Conservation (phyloP, 2,797 vertebrate genomes). For the Sebastiscus albofasciatus region DNA sequence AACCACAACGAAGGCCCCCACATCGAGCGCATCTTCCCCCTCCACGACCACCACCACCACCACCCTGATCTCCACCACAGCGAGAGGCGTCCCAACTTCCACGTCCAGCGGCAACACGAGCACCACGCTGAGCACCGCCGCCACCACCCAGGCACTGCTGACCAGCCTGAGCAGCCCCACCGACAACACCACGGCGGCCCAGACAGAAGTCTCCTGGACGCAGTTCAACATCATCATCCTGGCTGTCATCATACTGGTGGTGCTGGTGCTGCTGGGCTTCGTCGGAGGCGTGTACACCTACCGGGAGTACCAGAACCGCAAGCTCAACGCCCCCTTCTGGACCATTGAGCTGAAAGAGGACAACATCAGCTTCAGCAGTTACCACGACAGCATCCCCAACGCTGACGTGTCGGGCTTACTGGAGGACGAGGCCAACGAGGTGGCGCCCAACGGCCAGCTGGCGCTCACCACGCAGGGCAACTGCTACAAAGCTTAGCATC, state of each 20-base stretch:
- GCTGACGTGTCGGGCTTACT: conserved; percentile 93
- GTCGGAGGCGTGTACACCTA: conserved; percentile 95
- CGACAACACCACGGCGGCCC: conserved; percentile 88
- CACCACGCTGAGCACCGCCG: conserved; percentile 72
- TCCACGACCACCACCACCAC: conserved; percentile 63
- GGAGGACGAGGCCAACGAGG: conserved; percentile 93
- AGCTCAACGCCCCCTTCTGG: conserved; percentile 98
- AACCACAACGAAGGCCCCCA: conserved; percentile 48
- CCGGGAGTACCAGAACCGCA: conserved; percentile 96
- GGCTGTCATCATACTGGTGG: conserved; percentile 96
- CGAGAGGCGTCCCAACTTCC: conserved; percentile 59
- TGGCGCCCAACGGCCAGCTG: conserved; percentile 93
- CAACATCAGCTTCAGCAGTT: conserved; percentile 99
- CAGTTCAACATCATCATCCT: conserved; percentile 98
- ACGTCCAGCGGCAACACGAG: conserved; percentile 67
- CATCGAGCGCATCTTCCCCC: conserved; percentile 40
- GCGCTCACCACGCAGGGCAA: conserved; percentile 91
- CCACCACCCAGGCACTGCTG: conserved; percentile 80
- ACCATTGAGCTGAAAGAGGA: conserved; percentile 99
- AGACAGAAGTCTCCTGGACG: conserved; percentile 95
- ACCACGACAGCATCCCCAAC: conserved; percentile 98
- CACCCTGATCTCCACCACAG: conserved; percentile 49
- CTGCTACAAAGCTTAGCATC: conserved; percentile 89
- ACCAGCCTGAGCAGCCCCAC: conserved; percentile 82
- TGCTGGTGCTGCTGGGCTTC: conserved; percentile 94